These are phyloP conservation scores for Panurus biarmicus DNA, from an alignment of 2,113 vertebrate genomes.

Conservation along the genomic window DNA sequence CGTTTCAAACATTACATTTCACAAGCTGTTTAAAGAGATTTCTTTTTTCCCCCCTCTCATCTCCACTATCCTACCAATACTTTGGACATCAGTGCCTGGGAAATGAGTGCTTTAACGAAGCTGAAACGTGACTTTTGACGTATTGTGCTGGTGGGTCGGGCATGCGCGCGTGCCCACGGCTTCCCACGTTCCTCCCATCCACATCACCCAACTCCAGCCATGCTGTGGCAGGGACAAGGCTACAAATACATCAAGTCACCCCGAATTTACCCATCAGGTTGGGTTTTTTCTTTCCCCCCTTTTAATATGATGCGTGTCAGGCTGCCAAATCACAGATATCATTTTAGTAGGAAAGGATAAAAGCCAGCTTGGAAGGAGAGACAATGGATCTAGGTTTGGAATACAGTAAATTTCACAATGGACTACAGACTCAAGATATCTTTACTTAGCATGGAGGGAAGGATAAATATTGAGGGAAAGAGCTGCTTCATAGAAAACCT, in stretches of 20 bases:
- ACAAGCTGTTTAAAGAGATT: constrained; percentile 74
- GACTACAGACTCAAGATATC: constrained; percentile 3
- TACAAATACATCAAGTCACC: background rate
- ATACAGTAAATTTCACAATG: constrained; percentile 3
- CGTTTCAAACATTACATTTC: constrained; percentile 79
- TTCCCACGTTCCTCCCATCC: background rate
- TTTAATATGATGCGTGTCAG: background rate
- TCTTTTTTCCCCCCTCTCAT: constrained; percentile 11
- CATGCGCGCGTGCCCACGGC: accelerated
- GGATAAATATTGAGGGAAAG: constrained; percentile 7
- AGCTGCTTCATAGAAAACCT: background rate
- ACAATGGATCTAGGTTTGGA: background rate
- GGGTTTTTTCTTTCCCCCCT: no score
- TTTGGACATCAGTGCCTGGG: constrained; percentile 54
- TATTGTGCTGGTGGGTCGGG: background rate
- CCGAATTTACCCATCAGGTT: background rate
- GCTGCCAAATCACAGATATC: background rate
- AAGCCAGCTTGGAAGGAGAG: background rate
- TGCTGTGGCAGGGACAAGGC: background rate
- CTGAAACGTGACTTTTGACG: constrained; percentile 6
- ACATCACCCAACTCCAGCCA: background rate
- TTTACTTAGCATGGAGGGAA: background rate
- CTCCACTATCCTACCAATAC: constrained; percentile 61
- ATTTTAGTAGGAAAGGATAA: background rate
- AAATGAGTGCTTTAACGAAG: constrained; percentile 54